Evolutionary conservation across 2,113 vertebrate genomes (phyloP).

Genomic region (Notechis scutatus): DNA sequence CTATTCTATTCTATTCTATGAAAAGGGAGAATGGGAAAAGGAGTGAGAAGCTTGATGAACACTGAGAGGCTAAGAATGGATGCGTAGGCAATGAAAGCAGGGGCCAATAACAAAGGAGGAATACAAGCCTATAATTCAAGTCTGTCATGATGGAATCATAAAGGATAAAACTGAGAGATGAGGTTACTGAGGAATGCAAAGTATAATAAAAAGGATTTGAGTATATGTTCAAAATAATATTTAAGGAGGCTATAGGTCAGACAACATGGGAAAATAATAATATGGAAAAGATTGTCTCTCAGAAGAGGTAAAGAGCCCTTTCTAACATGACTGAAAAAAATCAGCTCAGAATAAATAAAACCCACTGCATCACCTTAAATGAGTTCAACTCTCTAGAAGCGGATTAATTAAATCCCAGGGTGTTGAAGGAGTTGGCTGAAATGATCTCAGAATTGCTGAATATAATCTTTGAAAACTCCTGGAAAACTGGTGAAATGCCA

Average conservation of each 20-base stretch:
- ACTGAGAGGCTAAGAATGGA: not conserved
- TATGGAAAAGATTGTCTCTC: not conserved
- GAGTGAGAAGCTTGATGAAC: not conserved
- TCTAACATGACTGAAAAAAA: not conserved
- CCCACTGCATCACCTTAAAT: not conserved
- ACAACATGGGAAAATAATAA: not conserved
- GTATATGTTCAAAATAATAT: not conserved
- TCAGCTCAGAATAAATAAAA: not conserved
- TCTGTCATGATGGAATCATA: not conserved
- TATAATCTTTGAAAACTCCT: not conserved
- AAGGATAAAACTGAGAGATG: not conserved
- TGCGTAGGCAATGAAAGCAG: not conserved
- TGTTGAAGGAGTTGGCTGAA: not conserved
- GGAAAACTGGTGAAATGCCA: not conserved
- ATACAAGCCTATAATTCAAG: not conserved
- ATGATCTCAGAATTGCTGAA: not conserved
- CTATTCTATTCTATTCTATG: not conserved
- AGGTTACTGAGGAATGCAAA: not conserved
- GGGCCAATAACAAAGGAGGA: not conserved
- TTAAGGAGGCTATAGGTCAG: not conserved
- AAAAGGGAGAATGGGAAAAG: not conserved
- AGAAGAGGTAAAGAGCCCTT: not conserved
- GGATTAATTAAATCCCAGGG: not conserved
- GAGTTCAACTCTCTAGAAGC: not conserved
- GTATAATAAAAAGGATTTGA: not conserved